Conservation (phyloP, 1,140 invertebrate genomes). For the Trichonephila clavipes region DNA sequence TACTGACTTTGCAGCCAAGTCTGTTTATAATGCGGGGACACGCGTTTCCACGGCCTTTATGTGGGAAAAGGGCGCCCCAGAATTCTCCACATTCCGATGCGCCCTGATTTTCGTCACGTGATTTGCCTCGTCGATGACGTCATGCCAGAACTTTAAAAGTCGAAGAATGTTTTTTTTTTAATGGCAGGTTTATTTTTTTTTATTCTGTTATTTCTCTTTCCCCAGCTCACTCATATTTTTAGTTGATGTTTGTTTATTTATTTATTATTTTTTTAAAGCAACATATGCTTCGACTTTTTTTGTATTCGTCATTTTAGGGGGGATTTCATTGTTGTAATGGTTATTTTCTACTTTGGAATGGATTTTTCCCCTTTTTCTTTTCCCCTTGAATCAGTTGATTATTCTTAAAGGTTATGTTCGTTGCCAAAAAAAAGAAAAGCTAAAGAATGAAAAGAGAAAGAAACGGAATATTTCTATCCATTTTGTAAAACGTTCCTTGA, state of each 20-base stretch:
- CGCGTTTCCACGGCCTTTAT: constrained; percentile 47
- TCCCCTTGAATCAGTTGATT: neutral
- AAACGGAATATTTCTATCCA: neutral
- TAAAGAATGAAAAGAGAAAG: neutral
- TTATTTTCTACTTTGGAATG: neutral
- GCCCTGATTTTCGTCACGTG: constrained; percentile 45
- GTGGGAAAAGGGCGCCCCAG: neutral
- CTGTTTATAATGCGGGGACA: constrained; percentile 50
- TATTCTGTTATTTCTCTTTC: neutral
- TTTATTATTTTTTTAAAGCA: neutral
- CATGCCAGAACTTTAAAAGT: constrained; percentile 20
- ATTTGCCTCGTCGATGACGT: constrained; percentile 55
- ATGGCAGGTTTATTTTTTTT: neutral
- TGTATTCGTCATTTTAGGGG: neutral
- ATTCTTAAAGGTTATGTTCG: neutral
- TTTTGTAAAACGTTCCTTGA: neutral
- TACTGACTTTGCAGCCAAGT: neutral
- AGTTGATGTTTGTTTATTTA: neutral
- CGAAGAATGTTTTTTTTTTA: constrained; percentile 3
- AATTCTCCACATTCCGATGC: constrained; percentile 43
- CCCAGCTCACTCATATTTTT: neutral
- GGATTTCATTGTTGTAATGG: neutral
- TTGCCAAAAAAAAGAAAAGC: neutral
- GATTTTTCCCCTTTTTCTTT: neutral
- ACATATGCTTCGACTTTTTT: neutral